Base-by-base conservation (phyloP, 2,888 invertebrate genomes). In the Polia nebulosa region DNA sequence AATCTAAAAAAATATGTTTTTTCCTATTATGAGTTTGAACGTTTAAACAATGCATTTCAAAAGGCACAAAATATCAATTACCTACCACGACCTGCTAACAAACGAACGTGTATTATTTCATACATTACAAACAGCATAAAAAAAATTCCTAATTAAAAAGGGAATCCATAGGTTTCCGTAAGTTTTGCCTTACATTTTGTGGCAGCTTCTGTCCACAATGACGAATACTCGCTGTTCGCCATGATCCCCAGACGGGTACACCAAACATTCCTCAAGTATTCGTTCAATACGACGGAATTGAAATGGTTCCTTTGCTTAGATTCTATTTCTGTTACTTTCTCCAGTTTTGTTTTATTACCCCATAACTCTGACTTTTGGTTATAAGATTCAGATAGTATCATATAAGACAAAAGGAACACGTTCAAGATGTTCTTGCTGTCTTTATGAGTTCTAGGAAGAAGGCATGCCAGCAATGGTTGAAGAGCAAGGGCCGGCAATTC, bases 401-500 rank as follows among this genome's bases (percentile, higher is more conserved):
- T 61, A 58, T 61, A 39, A 17, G 59, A 39, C 3, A 61, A 36
- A 11, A 39, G 17, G 53, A 61, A 61, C 1, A 17, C 20, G 17
- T 61, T 58, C 11, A 36, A 20, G 4, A 61, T 57, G 1, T 36
- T 36, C 27, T 0, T 3, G 36, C 59, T 61, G 15, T 29, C 36
- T 22, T 8, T 8, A 27, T 61, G 22, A 32, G 1, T 1, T 5
- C 2, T 34, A n/a, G 55, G 55, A n/a, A 59, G 53, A 13, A 59
- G 53, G 25, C 59, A 34, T 32, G 55, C 59, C n/a, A 59, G 32
- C 32, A 59, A 52, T n/a, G 59, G 59, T 25, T 59, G 59, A 25
- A 9, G 0, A 53, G n/a, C 59, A 2, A 59, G 32, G n/a, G 15
- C 53, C 2, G 59, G 59, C 1, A 59, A 34, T 53, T 25, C 25